Evolutionary conservation across 2,113 vertebrate species (phyloP), one percentile per base, ranked within the genome.

Genomic region (Thomomys bottae): DNA sequence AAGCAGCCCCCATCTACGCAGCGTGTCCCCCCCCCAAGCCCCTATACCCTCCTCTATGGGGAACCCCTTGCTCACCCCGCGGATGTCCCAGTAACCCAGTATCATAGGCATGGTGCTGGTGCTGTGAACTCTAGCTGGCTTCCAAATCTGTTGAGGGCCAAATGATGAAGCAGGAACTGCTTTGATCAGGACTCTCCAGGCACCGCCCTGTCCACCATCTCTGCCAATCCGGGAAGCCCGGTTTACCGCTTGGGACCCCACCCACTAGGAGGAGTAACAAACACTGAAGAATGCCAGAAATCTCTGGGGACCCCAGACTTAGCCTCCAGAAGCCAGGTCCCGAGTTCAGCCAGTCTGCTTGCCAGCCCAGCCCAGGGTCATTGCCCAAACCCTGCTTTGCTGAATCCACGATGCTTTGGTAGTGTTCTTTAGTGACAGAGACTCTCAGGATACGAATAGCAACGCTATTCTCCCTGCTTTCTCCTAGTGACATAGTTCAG

Each of bases 41-140:
- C 28, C 38, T 61, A 11, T 4, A 36, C 36, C 57, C 28, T 8
- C 21, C 12, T 0, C 26, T 23, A 0, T 14, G 54, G 0, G 5
- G 75, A 36, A 36, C 18, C 59, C 32, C 38, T 66, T 6, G 23
- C 94, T 98, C 93, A 99, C 98, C 97, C 98, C 98, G 0, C 98
- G 97, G 4, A 98, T 97, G 2, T 99, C 97, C 98, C 98, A 98
- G 92, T 98, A 98, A 49, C 94, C 97, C 70, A 98, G 92, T 36
- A 20, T 97, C 98, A 98, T 92, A 8, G 92, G 3, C 95, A 94
- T 92, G 70, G 26, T 75, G 84, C 67, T 45, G 23, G 26, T 40
- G 26, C 40, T 2, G 40, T 15, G 28, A 28, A 23, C 32, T 54
- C 70, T 11, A 21, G 5, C 54, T 10, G 21, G 84, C 36, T 20